Evolutionary conservation across 2,113 vertebrate genomes (phyloP).

Genomic region (Nycticorax nycticorax): DNA sequence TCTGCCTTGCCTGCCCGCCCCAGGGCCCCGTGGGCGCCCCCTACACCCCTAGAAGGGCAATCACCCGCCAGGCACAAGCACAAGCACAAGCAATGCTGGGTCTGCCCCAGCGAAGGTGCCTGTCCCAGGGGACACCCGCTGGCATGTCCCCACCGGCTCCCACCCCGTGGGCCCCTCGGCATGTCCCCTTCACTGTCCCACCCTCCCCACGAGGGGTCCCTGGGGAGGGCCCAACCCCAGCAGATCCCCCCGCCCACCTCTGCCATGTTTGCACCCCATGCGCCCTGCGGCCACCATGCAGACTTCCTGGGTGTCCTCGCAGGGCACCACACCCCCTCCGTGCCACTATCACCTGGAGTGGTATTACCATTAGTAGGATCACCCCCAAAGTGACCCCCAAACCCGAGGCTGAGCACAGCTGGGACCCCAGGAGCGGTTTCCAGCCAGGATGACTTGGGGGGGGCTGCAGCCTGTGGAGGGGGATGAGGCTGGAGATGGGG

Average conservation of each 20-base stretch:
- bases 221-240: neutral
- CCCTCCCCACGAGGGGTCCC: neutral
- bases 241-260: no score
- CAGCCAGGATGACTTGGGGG: neutral
- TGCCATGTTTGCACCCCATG: accelerated
- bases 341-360: neutral
- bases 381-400: neutral
- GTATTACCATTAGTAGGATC: neutral
- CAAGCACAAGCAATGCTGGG: neutral
- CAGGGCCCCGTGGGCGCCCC: accelerated
- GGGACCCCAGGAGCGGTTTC: neutral
- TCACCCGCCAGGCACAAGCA: neutral
- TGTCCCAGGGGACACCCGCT: neutral
- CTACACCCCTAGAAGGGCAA: accelerated
- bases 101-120: neutral
- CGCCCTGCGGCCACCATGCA: neutral
- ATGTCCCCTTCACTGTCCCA: neutral
- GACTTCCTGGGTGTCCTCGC: accelerated
- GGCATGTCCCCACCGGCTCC: neutral
- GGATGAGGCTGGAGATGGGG: neutral
- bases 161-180: neutral
- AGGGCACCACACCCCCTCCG: accelerated
- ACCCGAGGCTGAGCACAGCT: neutral
- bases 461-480: neutral
- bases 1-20: neutral